These are phyloP conservation scores for Sphaerodactylus townsendi DNA, from an alignment of 2,113 vertebrate genomes.

Conservation along the genomic window DNA sequence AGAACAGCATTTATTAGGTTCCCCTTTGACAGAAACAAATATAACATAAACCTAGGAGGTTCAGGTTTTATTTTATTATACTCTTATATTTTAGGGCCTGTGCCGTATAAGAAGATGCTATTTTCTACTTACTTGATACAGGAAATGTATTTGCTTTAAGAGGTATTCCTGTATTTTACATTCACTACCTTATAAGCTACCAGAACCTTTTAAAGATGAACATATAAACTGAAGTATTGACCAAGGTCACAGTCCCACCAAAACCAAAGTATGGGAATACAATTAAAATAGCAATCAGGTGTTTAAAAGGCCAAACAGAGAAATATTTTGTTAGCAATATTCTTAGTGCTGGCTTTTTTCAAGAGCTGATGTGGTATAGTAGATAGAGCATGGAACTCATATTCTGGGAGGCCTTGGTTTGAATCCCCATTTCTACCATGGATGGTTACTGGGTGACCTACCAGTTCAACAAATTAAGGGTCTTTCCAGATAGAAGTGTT, in stretches of 20 bases:
- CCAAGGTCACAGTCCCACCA: conserved; percentile 41
- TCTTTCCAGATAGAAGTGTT: background rate
- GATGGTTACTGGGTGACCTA: background rate
- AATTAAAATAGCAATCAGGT: background rate
- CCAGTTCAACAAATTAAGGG: conserved; percentile 33
- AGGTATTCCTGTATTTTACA: conserved; percentile 56
- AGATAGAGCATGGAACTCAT: no score
- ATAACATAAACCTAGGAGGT: conserved; percentile 53
- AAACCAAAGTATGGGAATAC: background rate
- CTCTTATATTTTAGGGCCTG: conserved; percentile 42
- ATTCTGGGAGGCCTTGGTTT: no score
- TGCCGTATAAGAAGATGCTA: conserved; percentile 35
- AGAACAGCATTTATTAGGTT: conserved; percentile 50
- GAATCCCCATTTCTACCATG: no score
- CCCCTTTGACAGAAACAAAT: conserved; percentile 50
- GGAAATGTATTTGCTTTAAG: conserved; percentile 56
- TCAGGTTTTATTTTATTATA: conserved; percentile 57
- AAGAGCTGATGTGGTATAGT: no score
- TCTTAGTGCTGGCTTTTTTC: background rate
- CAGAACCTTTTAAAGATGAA: conserved; percentile 49
- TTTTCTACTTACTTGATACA: conserved; percentile 61
- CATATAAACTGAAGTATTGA: conserved; percentile 52
- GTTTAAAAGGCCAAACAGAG: background rate
- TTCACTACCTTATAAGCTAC: conserved; percentile 53
- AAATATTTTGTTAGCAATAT: background rate